Base-by-base conservation (phyloP, 2,797 vertebrate genomes). In the Tauraco hartlaubi region DNA sequence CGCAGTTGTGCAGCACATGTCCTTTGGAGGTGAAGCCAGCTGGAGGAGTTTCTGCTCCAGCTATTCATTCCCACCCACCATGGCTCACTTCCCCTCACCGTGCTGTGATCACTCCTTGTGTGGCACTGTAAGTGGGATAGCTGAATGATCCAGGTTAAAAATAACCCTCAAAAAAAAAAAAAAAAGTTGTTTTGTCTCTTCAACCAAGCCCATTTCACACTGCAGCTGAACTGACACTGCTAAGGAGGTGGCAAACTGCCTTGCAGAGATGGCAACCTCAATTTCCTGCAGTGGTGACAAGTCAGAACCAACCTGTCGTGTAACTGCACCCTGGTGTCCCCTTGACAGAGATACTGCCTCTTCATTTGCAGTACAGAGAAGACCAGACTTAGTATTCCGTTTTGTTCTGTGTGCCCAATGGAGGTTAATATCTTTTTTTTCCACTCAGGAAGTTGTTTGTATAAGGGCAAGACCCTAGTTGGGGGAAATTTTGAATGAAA, bases 191-290 rank as follows among this genome's bases (percentile, higher is more conserved):
- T 92, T 73, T 73, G 71, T 59, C 72, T 82, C 85, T 94, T 71
- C 48, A 94, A 2, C 26, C 48, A 46, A 49, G 31, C 85, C 92
- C 28, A 15, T 74, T 91, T 92, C 91, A 83, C 64, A 91, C 78
- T 31, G 59, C 89, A 87, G 74, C 86, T 69, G 71, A 94, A 82
- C 54, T 31, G 68, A 46, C 61, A 56, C 26, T 0, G 0, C 61
- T 74, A 54, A 83, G 79, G 72, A 90, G 78, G 90, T 56, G 78
- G 76, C 89, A 95, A 94, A 85, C 52, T 71, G 85, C 78, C 72
- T 74, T 52, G 33, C 81, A 90, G 90, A 87, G 82, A 71, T 22
- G 61, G 81, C 49, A 85, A 16, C 72, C 68, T 88, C 78, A 25
- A 8, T 56, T 89, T 88, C 72, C 87, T 87, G 68, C 87, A 83